Evolutionary conservation across 2,888 invertebrate species (phyloP).

Genomic region (Dasypolia templi): DNA sequence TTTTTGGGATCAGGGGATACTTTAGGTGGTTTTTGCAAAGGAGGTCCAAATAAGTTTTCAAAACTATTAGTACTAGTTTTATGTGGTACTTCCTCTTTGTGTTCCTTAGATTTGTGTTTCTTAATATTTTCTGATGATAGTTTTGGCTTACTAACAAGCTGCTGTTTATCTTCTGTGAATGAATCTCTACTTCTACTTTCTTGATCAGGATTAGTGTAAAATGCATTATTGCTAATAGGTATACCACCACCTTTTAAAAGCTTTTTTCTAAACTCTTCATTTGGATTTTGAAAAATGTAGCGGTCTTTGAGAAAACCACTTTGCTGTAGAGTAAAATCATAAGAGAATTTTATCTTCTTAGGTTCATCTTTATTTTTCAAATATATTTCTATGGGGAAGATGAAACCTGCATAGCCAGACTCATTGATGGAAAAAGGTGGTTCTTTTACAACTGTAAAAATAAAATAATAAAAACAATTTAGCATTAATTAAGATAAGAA

Average conservation of each 20-base stretch:
- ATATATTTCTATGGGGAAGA: slow-evolving; percentile 96
- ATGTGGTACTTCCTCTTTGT: slow-evolving; percentile 89
- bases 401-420: slow-evolving; percentile 99
- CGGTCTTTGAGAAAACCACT: slow-evolving; percentile 95
- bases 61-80: slow-evolving; percentile 92
- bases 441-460: slow-evolving; percentile 95
- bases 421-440: slow-evolving; percentile 97
- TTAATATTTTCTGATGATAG: slow-evolving; percentile 90
- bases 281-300: slow-evolving; percentile 95
- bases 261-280: slow-evolving; percentile 97
- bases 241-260: slow-evolving; percentile 96
- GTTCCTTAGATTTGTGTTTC: slow-evolving; percentile 91
- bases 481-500: neutral
- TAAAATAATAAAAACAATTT: neutral
- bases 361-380: slow-evolving; percentile 97
- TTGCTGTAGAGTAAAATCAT: slow-evolving; percentile 96
- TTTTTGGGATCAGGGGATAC: slow-evolving; percentile 92
- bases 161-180: slow-evolving; percentile 90
- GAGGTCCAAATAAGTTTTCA: slow-evolving; percentile 95
- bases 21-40: slow-evolving; percentile 94
- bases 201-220: slow-evolving; percentile 88
- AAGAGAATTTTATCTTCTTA: slow-evolving; percentile 95
- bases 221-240: slow-evolving; percentile 85
- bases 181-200: slow-evolving; percentile 91
- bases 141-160: slow-evolving; percentile 93